These are phyloP conservation scores for Papilio helenus DNA, from an alignment of 1,140 invertebrate species.

Conservation along the genomic window DNA sequence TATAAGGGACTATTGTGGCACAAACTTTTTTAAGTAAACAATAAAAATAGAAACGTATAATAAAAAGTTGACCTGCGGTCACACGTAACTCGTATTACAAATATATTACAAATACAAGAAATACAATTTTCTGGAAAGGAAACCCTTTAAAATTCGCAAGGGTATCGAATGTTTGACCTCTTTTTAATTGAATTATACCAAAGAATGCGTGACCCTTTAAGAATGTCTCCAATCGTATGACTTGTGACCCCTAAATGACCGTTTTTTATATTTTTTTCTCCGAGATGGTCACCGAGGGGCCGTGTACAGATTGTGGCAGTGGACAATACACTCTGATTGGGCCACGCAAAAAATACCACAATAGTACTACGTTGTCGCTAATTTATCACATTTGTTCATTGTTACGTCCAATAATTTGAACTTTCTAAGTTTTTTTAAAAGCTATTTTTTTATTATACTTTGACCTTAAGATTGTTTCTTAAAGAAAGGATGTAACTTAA, in stretches of 20 bases:
- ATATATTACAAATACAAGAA: constrained; percentile 58
- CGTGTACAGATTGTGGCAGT: constrained; percentile 52
- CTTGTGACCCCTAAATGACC: constrained; percentile 65
- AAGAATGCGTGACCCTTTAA: constrained; percentile 55
- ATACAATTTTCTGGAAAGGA: constrained; percentile 61
- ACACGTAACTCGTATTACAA: constrained; percentile 71
- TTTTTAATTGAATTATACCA: constrained; percentile 57
- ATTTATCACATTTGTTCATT: constrained; percentile 27
- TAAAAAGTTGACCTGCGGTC: constrained; percentile 65
- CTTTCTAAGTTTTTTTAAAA: neutral
- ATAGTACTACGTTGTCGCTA: constrained; percentile 41
- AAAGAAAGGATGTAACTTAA: too few relatives aligned
- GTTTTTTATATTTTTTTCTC: constrained; percentile 57
- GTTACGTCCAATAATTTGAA: neutral
- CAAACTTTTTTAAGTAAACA: neutral
- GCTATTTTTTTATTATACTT: too few relatives aligned
- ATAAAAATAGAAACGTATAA: neutral
- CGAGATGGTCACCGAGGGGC: constrained; percentile 60
- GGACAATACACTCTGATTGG: constrained; percentile 73
- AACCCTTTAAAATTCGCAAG: constrained; percentile 54
- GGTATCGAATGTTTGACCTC: constrained; percentile 60
- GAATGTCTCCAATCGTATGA: constrained; percentile 51
- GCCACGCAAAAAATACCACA: constrained; percentile 58
- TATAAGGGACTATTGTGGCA: neutral
- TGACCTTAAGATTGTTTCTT: too few relatives aligned